These are phyloP conservation scores for Brachionichthys hirsutus DNA, from an alignment of 2,113 vertebrate genomes.

Conservation along the genomic window DNA sequence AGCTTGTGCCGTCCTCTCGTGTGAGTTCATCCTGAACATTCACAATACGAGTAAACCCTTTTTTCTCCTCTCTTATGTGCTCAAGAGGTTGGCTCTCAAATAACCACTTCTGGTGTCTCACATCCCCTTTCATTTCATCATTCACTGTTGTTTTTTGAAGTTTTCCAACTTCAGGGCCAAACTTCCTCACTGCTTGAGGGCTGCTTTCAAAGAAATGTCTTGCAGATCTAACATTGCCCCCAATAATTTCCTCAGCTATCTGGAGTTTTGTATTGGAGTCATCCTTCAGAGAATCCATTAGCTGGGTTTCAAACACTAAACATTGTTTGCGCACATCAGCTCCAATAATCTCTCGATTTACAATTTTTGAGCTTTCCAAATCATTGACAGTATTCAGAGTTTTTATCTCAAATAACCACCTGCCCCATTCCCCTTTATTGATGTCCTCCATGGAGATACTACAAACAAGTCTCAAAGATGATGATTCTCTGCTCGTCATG, in stretches of 20 bases:
- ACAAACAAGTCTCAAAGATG: slow-evolving; percentile 79
- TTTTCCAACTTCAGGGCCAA: slow-evolving; percentile 77
- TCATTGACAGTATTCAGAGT: slow-evolving; percentile 80
- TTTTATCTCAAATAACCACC: slow-evolving; percentile 88
- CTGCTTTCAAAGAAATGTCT: slow-evolving; percentile 87
- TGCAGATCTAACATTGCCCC: slow-evolving; percentile 85
- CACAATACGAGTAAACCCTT: slow-evolving; percentile 79
- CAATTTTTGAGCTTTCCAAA: slow-evolving; percentile 67
- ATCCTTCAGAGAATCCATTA: slow-evolving; percentile 83
- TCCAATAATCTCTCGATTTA: slow-evolving; percentile 81
- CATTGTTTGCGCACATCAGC: slow-evolving; percentile 86
- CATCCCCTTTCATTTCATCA: slow-evolving; percentile 84
- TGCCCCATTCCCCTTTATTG: slow-evolving; percentile 75
- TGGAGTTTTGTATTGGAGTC: slow-evolving; percentile 64
- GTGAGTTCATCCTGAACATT: slow-evolving; percentile 81
- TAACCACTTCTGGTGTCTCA: slow-evolving; percentile 85
- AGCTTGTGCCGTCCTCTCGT: slow-evolving; percentile 82
- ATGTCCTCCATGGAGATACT: slow-evolving; percentile 85
- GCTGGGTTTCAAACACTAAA: slow-evolving; percentile 86
- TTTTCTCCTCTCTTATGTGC: slow-evolving; percentile 85
- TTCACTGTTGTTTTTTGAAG: slow-evolving; percentile 73
- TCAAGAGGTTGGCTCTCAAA: slow-evolving; percentile 87
- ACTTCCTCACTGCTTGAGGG: slow-evolving; percentile 78
- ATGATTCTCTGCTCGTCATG: slow-evolving; percentile 73
- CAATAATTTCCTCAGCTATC: slow-evolving; percentile 79